Conservation (phyloP, 2,888 invertebrate genomes). For the Caenorhabditis doughertyi region DNA sequence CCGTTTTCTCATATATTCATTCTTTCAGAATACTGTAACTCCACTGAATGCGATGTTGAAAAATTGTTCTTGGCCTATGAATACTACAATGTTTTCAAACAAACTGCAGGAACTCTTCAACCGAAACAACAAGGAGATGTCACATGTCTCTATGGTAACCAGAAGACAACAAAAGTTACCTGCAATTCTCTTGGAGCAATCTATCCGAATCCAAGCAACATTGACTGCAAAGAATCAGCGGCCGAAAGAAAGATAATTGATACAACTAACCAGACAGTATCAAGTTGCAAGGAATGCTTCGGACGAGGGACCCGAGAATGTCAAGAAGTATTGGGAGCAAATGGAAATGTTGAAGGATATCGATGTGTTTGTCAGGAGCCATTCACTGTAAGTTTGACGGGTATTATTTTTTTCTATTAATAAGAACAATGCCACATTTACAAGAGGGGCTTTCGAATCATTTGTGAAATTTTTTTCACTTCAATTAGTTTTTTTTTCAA, state of each 20-base stretch:
- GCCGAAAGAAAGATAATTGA: not conserved
- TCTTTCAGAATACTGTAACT: constrained; percentile 35
- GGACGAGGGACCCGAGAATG: constrained; percentile 8
- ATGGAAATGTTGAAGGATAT: not conserved
- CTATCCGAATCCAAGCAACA: constrained; percentile 23
- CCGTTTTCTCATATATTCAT: too few species aligned
- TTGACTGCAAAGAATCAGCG: constrained; percentile 34
- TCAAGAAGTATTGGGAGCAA: not conserved
- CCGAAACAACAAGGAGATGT: not conserved
- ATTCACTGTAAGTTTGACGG: not conserved
- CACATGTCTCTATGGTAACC: constrained; percentile 29
- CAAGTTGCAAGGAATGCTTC: not conserved
- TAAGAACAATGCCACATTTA: too few species aligned
- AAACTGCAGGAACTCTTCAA: not conserved
- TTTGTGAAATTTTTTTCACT: too few species aligned
- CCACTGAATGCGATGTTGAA: constrained; percentile 15
- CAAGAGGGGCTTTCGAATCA: too few species aligned
- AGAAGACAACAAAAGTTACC: constrained; percentile 1
- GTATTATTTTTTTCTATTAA: too few species aligned
- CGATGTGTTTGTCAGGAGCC: not conserved
- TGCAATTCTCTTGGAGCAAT: constrained; percentile 28
- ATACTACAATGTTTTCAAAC: too few species aligned
- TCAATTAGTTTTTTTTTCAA: too few species aligned
- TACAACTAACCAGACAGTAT: constrained; percentile 17
- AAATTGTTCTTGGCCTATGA: too few species aligned